Base-by-base conservation (phyloP, 1,140 invertebrate species). In the Solen grandis region DNA sequence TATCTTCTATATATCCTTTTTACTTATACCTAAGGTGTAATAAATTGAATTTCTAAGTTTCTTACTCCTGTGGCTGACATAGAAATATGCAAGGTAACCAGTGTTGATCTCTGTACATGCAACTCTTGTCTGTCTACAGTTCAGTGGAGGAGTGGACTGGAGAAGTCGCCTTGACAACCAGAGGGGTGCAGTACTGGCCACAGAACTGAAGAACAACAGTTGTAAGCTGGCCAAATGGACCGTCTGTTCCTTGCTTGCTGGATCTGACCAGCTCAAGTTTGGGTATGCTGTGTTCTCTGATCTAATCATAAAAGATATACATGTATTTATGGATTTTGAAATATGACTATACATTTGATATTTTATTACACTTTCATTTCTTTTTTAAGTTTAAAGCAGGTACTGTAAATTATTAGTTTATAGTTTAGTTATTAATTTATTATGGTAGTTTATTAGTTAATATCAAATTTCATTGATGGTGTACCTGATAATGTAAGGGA, bases 191-290 rank as follows among this genome's bases (percentile, higher is more conserved):
- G 99, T 99, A 31, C 93, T 99, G 22, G 99, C 99, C 33, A 99
- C 99, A 89, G 99, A 99, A 92, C 92, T 99, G 81, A 95, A 99
- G 85, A 99, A 99, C 91, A 99, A 99, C 93, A 97, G 97, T 5
- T 99, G 97, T 86, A 99, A 99, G 93, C 93, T 99, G 69, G 98
- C 98, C 62, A 99, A 99, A 92, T 99, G 99, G 99, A 99, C 99
- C 0, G 97, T 99, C 5, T 86, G 87, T 83, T 97, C 99, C 31
- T 93, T 99, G 22, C 93, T 99, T 5, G 98, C 98, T 66, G 98
- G 98, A 4, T 99, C 98, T 22, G 98, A 99, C 93, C 97, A 99
- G 91, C 95, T 99, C 72, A 99, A 99, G 93, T 98, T 99, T 93
- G 99, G 99, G 88, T 95, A 89, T 87, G 93, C 74, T 22, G 41